Conservation (phyloP, 2,888 invertebrate genomes). For the Neoascia interrupta region DNA sequence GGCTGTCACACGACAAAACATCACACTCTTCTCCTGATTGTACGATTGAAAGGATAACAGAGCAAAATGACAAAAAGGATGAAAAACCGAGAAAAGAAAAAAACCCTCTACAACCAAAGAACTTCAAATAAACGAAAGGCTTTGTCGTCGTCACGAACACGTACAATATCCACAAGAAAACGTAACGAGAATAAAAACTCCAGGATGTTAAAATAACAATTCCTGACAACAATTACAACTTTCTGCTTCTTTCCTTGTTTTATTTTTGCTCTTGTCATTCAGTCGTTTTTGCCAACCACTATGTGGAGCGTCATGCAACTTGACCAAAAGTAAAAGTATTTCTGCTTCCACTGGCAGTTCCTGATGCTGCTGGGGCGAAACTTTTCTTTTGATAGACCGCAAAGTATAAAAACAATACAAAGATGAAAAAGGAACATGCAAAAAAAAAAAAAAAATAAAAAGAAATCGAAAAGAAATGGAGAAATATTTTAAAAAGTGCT, state of each 20-base stretch:
- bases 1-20: too few relatives aligned
- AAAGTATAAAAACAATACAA: constrained; percentile 34
- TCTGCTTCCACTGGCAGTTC: constrained; percentile 47
- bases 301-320: constrained; percentile 43
- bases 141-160: constrained; percentile 53
- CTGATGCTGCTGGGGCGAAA: constrained; percentile 50
- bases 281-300: constrained; percentile 7
- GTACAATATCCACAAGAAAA: constrained; percentile 29
- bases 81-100: too few relatives aligned
- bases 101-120: too few relatives aligned
- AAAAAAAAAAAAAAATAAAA: constrained; percentile 9
- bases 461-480: not conserved
- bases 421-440: not conserved
- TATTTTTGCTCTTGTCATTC: constrained; percentile 47
- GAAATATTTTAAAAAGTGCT: not conserved
- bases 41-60: too few relatives aligned
- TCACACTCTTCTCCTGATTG: too few relatives aligned
- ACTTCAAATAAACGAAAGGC: constrained; percentile 43
- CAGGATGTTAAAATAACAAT: constrained; percentile 52
- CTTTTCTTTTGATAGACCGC: constrained; percentile 65
- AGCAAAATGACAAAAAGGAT: too few relatives aligned
- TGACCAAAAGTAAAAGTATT: constrained; percentile 62
- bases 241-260: constrained; percentile 31
- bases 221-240: constrained; percentile 65
- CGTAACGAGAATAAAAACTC: constrained; percentile 43